Evolutionary conservation across 2,113 vertebrate genomes (phyloP).

Genomic region (Vicugna pacos): DNA sequence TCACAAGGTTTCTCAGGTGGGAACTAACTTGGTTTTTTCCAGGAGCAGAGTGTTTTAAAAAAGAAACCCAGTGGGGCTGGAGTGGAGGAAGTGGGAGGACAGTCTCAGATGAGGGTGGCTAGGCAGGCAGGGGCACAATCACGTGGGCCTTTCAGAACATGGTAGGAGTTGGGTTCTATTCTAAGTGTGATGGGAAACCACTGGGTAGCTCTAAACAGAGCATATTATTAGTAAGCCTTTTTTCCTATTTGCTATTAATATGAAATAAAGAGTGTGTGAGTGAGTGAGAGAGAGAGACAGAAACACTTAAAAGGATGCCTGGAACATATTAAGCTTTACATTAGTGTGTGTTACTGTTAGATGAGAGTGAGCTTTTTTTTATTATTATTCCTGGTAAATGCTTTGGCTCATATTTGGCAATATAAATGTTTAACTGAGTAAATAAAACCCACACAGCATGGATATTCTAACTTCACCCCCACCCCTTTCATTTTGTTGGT

Average conservation of each 20-base stretch:
- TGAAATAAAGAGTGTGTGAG: neutral
- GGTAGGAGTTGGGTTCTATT: neutral
- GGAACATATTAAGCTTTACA: neutral
- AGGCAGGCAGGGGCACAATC: too few species aligned
- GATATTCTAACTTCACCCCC: neutral
- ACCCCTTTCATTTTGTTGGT: neutral
- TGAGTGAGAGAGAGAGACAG: neutral
- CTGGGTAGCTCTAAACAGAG: neutral
- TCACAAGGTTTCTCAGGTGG: neutral
- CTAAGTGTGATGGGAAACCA: neutral
- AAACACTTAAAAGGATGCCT: neutral
- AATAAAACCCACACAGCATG: neutral
- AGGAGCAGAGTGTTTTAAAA: neutral
- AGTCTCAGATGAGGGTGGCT: neutral
- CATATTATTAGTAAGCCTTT: neutral
- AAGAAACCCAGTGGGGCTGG: neutral
- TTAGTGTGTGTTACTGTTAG: neutral
- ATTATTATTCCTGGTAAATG: neutral
- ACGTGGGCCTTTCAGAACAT: neutral
- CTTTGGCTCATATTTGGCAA: neutral
- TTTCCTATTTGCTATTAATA: neutral
- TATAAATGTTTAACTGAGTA: neutral
- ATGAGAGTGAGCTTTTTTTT: neutral
- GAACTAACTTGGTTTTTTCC: neutral
- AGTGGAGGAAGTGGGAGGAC: neutral